Evolutionary conservation across 1,140 invertebrate genomes (phyloP), one percentile per base, ranked within the genome.

Genomic region (Macrobrachium nipponense): DNA sequence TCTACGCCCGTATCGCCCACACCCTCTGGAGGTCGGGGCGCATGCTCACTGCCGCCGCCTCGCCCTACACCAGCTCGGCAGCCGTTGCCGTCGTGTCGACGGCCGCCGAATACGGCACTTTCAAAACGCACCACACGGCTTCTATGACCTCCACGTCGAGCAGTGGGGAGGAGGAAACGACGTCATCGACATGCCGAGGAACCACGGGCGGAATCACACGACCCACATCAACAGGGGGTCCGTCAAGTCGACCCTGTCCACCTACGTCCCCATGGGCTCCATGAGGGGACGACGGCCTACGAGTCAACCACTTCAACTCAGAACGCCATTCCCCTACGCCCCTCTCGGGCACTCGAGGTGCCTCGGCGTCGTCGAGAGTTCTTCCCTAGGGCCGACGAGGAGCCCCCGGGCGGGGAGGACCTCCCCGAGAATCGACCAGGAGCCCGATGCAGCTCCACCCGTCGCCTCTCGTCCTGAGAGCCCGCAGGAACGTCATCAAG

Each of bases 401-500:
- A 43, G 66, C 51, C 51, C 51, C 51, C 51, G 51, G 12, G 27
- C 27, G 27, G 51, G 51, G 51, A 51, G 51, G 51, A 12, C 80
- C 27, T 75, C 80, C 3, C 61, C 73, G 20, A n/a, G 81, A 8
- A 51, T 87, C 20, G 61, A n/a, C 68, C 18, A 17, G 87, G 20
- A 66, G 81, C 27, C 60, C 87, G n/a, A 58, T 86, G 61, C 79
- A 86, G n/a, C 68, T 88, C 20, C 79, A 82, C 17, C 87, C 83
- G 18, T 88, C 87, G 8, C 87, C 87, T 2, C 76, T 88, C 14
- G 90, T 90, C 1, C 84, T 91, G 11, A 88, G 89, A 15, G 90
- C 91, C 18, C 88, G 92, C 17, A 87, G 91, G 11, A 91, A 90
- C 43, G 92, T 92, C 10, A 91, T 92, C 64, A 90, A 91, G 15